Evolutionary conservation across 2,888 invertebrate species (phyloP).

Genomic region (Nemotelus pantherinus): DNA sequence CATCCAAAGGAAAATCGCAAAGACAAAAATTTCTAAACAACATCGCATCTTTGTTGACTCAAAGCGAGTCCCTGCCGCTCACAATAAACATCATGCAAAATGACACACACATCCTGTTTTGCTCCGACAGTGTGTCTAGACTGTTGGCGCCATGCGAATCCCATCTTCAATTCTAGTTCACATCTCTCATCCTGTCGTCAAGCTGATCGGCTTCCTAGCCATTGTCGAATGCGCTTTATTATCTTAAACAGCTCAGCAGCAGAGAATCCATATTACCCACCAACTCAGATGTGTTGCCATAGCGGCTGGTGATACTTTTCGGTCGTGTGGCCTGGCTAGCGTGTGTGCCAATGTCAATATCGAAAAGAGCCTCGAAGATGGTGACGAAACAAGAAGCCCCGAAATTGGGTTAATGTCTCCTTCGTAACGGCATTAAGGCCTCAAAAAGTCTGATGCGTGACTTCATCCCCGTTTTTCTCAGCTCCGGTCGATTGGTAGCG

Average conservation of each 20-base stretch:
- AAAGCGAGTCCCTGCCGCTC: background rate
- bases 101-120: constrained; percentile 10
- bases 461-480: background rate
- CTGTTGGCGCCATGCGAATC: constrained; percentile 44
- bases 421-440: constrained; percentile 44
- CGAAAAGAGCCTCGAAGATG: background rate
- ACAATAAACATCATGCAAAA: constrained; percentile 28
- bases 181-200: constrained; percentile 12
- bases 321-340: too few species aligned
- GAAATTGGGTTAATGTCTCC: constrained; percentile 47
- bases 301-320: too few species aligned
- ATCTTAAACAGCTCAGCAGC: too few species aligned
- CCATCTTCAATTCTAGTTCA: background rate
- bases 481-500: background rate
- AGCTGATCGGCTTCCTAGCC: constrained; percentile 3
- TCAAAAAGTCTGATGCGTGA: constrained; percentile 32
- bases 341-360: background rate
- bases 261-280: too few species aligned
- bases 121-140: constrained; percentile 47
- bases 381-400: constrained; percentile 12
- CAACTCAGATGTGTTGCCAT: too few species aligned
- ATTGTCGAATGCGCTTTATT: too few species aligned
- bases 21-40: too few species aligned
- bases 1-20: too few species aligned
- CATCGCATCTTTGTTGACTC: too few species aligned